These are phyloP conservation scores for Semibalanus balanoides DNA, from an alignment of 1,140 invertebrate genomes.

Conservation along the genomic window DNA sequence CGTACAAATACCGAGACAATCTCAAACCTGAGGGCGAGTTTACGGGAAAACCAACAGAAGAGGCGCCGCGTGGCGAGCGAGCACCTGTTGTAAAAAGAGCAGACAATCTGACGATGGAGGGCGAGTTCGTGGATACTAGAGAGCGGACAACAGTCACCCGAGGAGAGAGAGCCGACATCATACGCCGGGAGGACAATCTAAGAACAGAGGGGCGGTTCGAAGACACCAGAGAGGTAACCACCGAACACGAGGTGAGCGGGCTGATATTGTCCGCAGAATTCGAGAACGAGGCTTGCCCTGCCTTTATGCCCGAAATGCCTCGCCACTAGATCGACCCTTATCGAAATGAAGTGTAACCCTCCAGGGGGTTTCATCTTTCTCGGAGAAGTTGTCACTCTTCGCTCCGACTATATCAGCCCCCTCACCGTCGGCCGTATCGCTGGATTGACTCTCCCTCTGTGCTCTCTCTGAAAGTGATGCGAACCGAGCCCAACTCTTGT, in stretches of 20 bases:
- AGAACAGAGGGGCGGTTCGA: slow-evolving; percentile 39
- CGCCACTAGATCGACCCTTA: too few species aligned
- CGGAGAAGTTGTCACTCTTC: too few species aligned
- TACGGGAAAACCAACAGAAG: background rate
- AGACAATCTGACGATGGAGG: slow-evolving; percentile 13
- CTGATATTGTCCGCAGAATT: slow-evolving; percentile 8
- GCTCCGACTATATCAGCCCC: too few species aligned
- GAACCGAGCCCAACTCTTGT: too few species aligned
- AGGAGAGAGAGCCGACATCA: slow-evolving; percentile 14
- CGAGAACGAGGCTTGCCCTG: too few species aligned
- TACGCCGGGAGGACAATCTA: slow-evolving; percentile 39
- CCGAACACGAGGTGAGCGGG: slow-evolving; percentile 12
- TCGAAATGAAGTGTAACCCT: too few species aligned
- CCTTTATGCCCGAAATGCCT: too few species aligned
- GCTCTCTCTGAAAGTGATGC: too few species aligned
- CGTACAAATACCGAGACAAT: slow-evolving; percentile 27
- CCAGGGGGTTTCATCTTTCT: too few species aligned
- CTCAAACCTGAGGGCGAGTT: slow-evolving; percentile 18
- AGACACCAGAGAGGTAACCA: slow-evolving; percentile 11
- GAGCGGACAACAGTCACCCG: slow-evolving; percentile 34
- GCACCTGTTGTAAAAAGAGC: slow-evolving; percentile 26
- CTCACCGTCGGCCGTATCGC: too few species aligned
- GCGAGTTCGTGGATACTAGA: slow-evolving; percentile 18
- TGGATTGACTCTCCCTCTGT: too few species aligned
- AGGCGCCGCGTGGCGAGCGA: slow-evolving; percentile 24